Base-by-base conservation (phyloP, 2,797 vertebrate species). In the Sciurus carolinensis region DNA sequence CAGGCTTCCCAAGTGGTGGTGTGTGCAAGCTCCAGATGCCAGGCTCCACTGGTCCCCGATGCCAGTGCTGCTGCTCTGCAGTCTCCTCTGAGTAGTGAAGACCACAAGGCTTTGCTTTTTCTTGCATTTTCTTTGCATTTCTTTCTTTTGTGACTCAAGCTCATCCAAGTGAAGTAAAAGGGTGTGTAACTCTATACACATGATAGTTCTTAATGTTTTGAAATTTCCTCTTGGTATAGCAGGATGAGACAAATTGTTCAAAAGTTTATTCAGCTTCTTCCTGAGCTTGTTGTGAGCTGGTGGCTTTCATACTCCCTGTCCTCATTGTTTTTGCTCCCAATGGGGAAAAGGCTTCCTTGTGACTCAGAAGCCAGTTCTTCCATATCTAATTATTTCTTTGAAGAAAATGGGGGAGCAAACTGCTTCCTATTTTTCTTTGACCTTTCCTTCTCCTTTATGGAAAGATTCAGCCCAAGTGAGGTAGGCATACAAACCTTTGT, bases 261-360 rank as follows among this genome's bases (percentile, higher is more conserved):
- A 14, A 82, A 54, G 36, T 80, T 77, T 44, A 72, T 72, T 81
- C 96, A 90, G 91, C 88, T 79, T 91, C 91, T 95, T 97, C 97
- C 97, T 81, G 95, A 90, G 87, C 85, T 79, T 5, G 57, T 13
- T 57, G 57, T 26, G 54, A 69, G 85, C 76, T 33, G 76, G 18
- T 22, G 71, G 33, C 10, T 52, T 71, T 39, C 26, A 18, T 75
- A 24, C 4, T 17, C 72, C 64, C 95, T 44, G 36, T 72, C 72
- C 39, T 59, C 82, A 28, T 94, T 77, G 82, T 91, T 77, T 76
- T 82, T 22, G 75, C 79, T 10, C 39, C 95, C 24, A 24, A 2
- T n/a, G 24, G 97, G 92, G 66, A 71, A 33, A 22, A 84, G 62
- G 69, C 42, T 73, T 90, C 89, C 67, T 59, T 62, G 30, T 93